Evolutionary conservation across 2,113 vertebrate species (phyloP).

Genomic region (Macrotus californicus): DNA sequence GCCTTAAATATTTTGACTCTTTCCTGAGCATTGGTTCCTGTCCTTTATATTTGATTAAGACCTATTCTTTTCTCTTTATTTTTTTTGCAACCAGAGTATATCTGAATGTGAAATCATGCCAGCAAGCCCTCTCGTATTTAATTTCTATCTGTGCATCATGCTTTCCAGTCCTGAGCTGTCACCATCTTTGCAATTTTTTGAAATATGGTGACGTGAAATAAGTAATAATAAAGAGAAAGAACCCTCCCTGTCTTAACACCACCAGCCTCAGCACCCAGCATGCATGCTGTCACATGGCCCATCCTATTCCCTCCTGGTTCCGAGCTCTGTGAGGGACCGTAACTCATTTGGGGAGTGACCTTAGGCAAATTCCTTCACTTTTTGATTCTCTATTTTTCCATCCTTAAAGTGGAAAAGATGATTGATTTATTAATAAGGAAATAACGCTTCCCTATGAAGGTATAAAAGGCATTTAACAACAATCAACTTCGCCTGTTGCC

Average conservation of each 20-base stretch:
- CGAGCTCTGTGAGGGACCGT: neutral
- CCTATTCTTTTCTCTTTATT: neutral
- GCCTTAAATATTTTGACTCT: neutral
- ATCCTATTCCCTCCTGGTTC: neutral
- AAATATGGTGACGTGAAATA: neutral
- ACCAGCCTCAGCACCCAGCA: too few relatives aligned
- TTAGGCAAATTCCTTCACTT: neutral
- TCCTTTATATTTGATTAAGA: neutral
- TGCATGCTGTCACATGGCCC: neutral
- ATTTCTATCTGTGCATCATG: neutral
- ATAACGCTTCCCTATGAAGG: neutral
- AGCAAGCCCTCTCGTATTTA: neutral
- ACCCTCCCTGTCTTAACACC: neutral
- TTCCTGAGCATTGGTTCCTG: neutral
- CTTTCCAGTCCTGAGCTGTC: neutral
- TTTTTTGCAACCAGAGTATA: neutral
- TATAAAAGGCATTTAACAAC: constrained; percentile 37
- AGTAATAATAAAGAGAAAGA: neutral
- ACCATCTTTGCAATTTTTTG: neutral
- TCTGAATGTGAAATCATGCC: neutral
- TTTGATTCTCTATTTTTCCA: neutral
- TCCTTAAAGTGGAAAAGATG: constrained; percentile 7
- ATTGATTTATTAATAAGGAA: constrained; percentile 36
- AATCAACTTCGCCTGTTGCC: constrained; percentile 16
- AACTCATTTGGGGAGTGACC: neutral